Percentiles rank a stretch among this genome's conserved stretches.
Evolutionary conservation across 1,140 invertebrate species (phyloP).

Genomic region (Belonocnema kinseyi): DNA sequence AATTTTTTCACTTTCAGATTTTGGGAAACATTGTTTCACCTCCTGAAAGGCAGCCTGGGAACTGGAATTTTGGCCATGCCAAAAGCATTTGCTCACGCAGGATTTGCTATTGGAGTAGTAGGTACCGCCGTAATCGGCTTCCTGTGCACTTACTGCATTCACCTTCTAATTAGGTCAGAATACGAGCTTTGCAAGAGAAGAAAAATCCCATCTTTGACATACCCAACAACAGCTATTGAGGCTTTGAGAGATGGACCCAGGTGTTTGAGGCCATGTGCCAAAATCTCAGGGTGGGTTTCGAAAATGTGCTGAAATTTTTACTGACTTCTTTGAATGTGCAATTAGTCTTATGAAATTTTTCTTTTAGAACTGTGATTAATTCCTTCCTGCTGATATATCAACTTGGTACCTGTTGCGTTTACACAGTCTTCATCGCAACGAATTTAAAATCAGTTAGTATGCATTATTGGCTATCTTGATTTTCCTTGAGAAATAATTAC

Average conservation of each 20-base stretch:
- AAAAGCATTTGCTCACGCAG: conserved; percentile 87
- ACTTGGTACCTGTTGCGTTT: conserved; percentile 92
- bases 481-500: background rate
- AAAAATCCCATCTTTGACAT: conserved; percentile 83
- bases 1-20: conserved; percentile 77
- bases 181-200: conserved; percentile 83
- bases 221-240: conserved; percentile 83
- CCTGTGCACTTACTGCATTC: conserved; percentile 88
- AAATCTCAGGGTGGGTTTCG: conserved; percentile 76
- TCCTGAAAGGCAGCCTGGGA: conserved; percentile 91
- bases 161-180: conserved; percentile 83
- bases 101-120: conserved; percentile 81
- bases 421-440: conserved; percentile 89
- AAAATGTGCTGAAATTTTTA: conserved; percentile 13
- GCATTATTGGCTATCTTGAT: background rate
- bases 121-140: conserved; percentile 83
- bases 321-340: too few relatives aligned
- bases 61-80: conserved; percentile 95
- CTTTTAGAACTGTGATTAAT: conserved; percentile 79
- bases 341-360: conserved; percentile 35
- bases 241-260: conserved; percentile 83
- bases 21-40: conserved; percentile 86
- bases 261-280: conserved; percentile 78
- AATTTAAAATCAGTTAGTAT: conserved; percentile 82
- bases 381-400: conserved; percentile 88